phyloP scores from a whole-genome alignment of 2,113 vertebrate genomes.

The Cinclus cinclus region DNA sequence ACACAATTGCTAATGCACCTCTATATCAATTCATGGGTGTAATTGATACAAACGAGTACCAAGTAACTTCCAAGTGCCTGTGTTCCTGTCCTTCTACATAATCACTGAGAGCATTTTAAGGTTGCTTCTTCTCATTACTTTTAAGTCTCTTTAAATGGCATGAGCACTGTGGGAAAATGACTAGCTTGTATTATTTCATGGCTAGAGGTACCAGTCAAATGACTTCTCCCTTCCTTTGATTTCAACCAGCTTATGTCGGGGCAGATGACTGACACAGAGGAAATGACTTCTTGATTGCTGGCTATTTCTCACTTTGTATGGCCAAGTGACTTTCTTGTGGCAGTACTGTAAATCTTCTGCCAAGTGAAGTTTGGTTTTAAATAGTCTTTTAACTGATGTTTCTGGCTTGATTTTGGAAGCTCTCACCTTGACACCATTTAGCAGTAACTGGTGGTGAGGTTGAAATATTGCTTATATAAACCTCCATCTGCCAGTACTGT shows the following conservation, averaged over 20 bases:
- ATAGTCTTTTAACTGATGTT: background rate
- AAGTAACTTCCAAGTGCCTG: background rate
- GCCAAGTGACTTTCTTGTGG: background rate
- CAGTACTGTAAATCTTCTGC: background rate
- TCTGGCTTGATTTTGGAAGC: background rate
- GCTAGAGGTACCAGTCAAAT: background rate
- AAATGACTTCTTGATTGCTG: background rate
- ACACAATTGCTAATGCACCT: slow-evolving; percentile 24
- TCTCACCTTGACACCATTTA: background rate
- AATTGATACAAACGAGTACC: slow-evolving; percentile 3
- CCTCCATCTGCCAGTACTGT: background rate
- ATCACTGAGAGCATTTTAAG: background rate
- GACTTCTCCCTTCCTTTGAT: background rate
- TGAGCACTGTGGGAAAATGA: background rate
- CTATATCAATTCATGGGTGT: slow-evolving; percentile 27
- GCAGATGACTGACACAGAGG: background rate
- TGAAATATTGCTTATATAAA: background rate
- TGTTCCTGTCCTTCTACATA: background rate
- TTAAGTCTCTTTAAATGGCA: background rate
- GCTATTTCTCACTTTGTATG: background rate
- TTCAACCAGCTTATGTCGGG: background rate
- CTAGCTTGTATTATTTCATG: background rate
- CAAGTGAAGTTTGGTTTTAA: background rate
- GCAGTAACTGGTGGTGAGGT: background rate
- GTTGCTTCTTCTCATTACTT: background rate